Evolutionary conservation across 2,113 vertebrate genomes (phyloP).

Genomic region (Hydrolagus affinis): DNA sequence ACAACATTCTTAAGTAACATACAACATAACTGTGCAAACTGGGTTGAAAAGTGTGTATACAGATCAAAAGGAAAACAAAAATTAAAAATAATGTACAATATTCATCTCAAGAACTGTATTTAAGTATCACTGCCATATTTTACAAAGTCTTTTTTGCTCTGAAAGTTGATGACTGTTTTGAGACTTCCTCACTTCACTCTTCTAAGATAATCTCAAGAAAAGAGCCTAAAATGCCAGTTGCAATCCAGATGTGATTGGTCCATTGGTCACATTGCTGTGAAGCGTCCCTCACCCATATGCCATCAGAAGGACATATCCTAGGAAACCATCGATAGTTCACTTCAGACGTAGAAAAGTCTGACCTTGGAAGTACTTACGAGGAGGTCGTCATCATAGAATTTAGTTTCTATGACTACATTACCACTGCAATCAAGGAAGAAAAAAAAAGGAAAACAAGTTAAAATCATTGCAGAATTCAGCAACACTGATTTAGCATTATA

Average conservation of each 20-base stretch:
- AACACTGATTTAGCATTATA: neutral
- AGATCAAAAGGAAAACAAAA: conserved; percentile 36
- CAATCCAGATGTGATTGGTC: conserved; percentile 48
- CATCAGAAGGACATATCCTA: conserved; percentile 14
- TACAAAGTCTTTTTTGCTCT: conserved; percentile 42
- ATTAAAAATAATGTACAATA: conserved; percentile 45
- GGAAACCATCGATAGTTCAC: conserved; percentile 3
- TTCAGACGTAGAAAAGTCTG: conserved; percentile 96
- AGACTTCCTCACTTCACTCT: conserved; percentile 35
- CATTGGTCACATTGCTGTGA: conserved; percentile 38
- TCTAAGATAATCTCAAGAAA: conserved; percentile 34
- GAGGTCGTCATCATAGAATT: conserved; percentile 94
- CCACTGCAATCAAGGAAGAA: conserved; percentile 59
- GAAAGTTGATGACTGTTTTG: conserved; percentile 34
- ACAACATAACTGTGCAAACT: conserved; percentile 34
- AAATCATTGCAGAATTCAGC: neutral
- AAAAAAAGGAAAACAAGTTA: conserved; percentile 33
- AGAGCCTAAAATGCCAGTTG: conserved; percentile 33
- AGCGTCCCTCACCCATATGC: conserved; percentile 4
- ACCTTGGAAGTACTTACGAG: conserved; percentile 97
- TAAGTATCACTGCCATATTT: conserved; percentile 43
- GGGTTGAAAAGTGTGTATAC: conserved; percentile 38
- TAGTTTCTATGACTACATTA: conserved; percentile 98
- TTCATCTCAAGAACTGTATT: conserved; percentile 38
- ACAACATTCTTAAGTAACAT: conserved; percentile 36